Evolutionary conservation across 1,140 invertebrate genomes (phyloP).

Genomic region (Drosophila triauraria): DNA sequence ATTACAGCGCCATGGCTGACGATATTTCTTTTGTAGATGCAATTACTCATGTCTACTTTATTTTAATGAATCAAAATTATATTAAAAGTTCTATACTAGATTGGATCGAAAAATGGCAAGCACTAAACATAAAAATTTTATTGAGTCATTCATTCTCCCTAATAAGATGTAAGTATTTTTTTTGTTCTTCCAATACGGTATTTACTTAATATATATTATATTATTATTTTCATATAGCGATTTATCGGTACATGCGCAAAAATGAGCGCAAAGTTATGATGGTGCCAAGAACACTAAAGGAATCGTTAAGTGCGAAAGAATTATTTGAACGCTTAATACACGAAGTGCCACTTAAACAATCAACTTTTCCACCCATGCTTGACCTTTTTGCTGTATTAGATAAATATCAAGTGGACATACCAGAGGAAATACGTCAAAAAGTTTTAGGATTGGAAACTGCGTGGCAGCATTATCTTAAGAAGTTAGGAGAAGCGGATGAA

Average conservation of each 20-base stretch:
- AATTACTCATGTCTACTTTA: too few species aligned
- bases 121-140: constrained; percentile 86
- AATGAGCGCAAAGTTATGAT: constrained; percentile 54
- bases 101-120: too few species aligned
- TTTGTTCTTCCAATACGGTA: too few species aligned
- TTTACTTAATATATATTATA: not conserved
- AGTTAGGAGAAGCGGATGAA: constrained; percentile 57
- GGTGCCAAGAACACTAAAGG: constrained; percentile 59
- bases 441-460: constrained; percentile 35
- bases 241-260: constrained; percentile 62
- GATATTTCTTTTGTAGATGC: too few species aligned
- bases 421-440: constrained; percentile 38
- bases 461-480: constrained; percentile 66
- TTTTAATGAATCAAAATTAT: too few species aligned
- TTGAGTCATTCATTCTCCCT: constrained; percentile 87
- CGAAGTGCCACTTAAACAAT: constrained; percentile 57
- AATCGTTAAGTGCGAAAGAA: constrained; percentile 47
- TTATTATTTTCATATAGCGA: constrained; percentile 19
- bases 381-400: constrained; percentile 54
- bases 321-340: constrained; percentile 50
- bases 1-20: constrained; percentile 64
- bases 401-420: too few species aligned
- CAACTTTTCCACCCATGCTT: constrained; percentile 52
- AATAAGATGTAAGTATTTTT: constrained; percentile 52
- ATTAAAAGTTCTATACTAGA: too few species aligned